Conservation (phyloP, 2,888 invertebrate species). For the Zhengitettix transpicula region DNA sequence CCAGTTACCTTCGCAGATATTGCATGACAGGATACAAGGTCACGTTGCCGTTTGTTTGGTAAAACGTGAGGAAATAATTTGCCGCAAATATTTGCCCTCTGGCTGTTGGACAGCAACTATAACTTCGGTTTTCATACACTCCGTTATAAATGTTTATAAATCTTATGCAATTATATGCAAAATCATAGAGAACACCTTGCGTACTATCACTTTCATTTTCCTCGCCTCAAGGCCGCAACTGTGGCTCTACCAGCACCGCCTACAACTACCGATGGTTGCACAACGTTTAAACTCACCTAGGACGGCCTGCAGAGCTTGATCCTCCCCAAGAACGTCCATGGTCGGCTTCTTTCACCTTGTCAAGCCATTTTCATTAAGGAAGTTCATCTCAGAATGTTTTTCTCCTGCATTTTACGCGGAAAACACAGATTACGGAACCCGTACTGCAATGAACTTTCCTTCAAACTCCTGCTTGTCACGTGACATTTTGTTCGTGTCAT, state of each 20-base stretch:
- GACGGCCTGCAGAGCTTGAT: constrained; percentile 28
- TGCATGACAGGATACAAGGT: too few relatives aligned
- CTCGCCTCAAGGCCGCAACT: neutral
- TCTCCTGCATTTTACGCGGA: neutral
- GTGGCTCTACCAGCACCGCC: neutral
- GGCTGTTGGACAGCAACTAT: too few relatives aligned
- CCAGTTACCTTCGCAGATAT: too few relatives aligned
- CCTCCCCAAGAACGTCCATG: constrained; percentile 25
- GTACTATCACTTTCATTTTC: neutral
- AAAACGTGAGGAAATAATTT: too few relatives aligned
- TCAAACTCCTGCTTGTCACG: constrained; percentile 5
- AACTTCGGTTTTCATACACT: too few relatives aligned
- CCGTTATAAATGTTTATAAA: too few relatives aligned
- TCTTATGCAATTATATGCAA: too few relatives aligned
- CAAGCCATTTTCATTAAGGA: constrained; percentile 15
- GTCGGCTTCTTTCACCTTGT: constrained; percentile 21
- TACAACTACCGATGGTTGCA: neutral
- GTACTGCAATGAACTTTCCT: constrained; percentile 8
- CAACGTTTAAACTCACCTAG: constrained; percentile 23
- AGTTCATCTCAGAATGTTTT: constrained; percentile 4
- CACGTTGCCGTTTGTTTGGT: too few relatives aligned
- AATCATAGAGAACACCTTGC: too few relatives aligned
- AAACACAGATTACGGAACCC: constrained; percentile 2
- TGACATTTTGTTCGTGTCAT: neutral
- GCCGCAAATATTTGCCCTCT: too few relatives aligned